Conservation (phyloP, 2,113 vertebrate genomes). For the Anseranas semipalmata region DNA sequence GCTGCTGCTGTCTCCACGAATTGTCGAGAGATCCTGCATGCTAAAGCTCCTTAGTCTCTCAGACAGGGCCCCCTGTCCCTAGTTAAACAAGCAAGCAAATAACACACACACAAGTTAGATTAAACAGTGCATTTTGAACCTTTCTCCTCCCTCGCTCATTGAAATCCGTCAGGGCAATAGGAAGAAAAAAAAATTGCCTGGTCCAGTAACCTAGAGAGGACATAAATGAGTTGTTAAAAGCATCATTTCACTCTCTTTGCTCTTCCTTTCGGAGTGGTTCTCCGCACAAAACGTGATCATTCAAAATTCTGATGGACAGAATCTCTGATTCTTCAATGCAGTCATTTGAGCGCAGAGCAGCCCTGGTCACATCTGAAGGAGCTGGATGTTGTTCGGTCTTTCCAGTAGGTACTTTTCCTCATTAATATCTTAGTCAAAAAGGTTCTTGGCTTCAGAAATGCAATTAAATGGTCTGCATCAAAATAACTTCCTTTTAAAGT, state of each 20-base stretch:
- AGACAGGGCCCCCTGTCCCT: constrained; percentile 96
- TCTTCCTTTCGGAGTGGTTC: neutral
- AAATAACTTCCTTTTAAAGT: neutral
- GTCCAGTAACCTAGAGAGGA: neutral
- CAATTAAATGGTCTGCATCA: neutral
- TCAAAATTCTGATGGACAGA: neutral
- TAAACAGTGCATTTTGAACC: neutral
- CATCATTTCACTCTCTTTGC: neutral
- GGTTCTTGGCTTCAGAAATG: neutral
- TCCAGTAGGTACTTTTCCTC: neutral
- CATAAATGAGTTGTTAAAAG: neutral
- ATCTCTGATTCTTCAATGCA: neutral
- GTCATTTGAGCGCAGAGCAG: neutral
- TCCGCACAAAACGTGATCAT: neutral
- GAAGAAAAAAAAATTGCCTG: neutral
- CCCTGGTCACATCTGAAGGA: neutral
- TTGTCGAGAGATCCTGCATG: constrained; percentile 95
- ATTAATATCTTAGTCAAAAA: neutral
- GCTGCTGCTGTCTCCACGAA: constrained; percentile 82
- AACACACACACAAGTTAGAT: neutral
- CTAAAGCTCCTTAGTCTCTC: constrained; percentile 97
- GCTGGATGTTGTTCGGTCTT: neutral
- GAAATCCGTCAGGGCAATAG: neutral
- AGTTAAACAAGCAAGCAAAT: constrained; percentile 29
- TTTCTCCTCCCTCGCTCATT: neutral